Evolutionary conservation across 2,888 invertebrate species (phyloP).

Genomic region (Dyspetes luteomarginatus): DNA sequence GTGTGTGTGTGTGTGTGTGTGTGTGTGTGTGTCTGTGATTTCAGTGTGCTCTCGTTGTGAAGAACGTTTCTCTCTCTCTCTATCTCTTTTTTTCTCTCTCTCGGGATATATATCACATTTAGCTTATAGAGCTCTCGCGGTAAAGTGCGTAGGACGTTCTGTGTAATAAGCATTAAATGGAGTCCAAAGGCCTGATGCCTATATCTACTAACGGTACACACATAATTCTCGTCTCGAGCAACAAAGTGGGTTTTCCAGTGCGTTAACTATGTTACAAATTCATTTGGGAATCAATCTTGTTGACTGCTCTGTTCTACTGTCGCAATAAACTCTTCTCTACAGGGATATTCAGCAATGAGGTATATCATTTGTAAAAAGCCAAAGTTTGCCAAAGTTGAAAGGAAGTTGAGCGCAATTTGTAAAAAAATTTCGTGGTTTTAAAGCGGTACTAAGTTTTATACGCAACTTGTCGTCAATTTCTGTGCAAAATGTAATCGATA

Average conservation of each 20-base stretch:
- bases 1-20: background rate
- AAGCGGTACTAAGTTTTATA: too few species aligned
- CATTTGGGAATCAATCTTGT: slow-evolving; percentile 58
- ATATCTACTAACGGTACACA: slow-evolving; percentile 41
- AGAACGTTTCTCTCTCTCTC: slow-evolving; percentile 5
- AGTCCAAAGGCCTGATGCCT: slow-evolving; percentile 29
- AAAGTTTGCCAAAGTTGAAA: too few species aligned
- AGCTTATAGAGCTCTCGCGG: slow-evolving; percentile 4
- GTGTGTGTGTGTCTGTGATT: slow-evolving; percentile 22
- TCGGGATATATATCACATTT: slow-evolving; percentile 28
- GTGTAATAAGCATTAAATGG: slow-evolving; percentile 55
- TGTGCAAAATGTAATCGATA: too few species aligned
- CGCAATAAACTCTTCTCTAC: too few species aligned
- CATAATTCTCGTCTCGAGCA: slow-evolving; percentile 28
- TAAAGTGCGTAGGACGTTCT: slow-evolving; percentile 58
- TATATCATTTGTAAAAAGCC: too few species aligned
- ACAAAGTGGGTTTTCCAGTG: slow-evolving; percentile 38
- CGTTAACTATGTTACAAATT: slow-evolving; percentile 56
- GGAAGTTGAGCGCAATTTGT: too few species aligned
- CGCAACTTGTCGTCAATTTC: too few species aligned
- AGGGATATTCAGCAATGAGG: too few species aligned
- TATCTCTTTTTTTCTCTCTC: too few species aligned
- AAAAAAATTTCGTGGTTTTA: too few species aligned
- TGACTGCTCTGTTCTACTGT: slow-evolving; percentile 32
- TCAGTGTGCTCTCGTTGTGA: slow-evolving; percentile 50